Base-by-base conservation (phyloP, 2,113 vertebrate species). In the Gila orcuttii region DNA sequence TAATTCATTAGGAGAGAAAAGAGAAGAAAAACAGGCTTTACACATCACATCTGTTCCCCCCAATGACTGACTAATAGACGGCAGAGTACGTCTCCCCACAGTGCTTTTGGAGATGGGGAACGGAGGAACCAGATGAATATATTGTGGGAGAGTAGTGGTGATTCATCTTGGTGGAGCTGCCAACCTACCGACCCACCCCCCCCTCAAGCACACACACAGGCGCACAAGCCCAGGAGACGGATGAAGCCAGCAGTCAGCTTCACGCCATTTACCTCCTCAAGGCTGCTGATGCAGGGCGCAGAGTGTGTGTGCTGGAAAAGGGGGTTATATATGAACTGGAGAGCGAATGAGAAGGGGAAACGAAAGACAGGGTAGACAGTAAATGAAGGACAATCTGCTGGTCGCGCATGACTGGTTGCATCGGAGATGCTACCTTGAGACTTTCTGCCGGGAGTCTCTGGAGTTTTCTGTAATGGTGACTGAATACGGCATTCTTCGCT, bases 191-290 rank as follows among this genome's bases (percentile, higher is more conserved):
- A 83, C 28, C 52, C 84, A 66, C 73, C 81, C 77, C 47, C 28
- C 25, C 74, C 28, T 66, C 69, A 17, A 78, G 57, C 75, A 36
- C 74, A 81, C 71, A 76, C 69, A 68, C 80, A 80, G 59, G 62
- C 78, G 59, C 52, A 84, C 25, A 6, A 50, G 89, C 89, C 89
- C 90, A 89, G 88, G 91, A 93, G 93, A 93, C 90, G 92, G 93
- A 94, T 93, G 91, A 93, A 93, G 91, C 52, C 91, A 90, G 91
- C 91, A 90, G 90, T 93, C 91, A 94, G 92, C 91, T 92, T 92
- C 93, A 94, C 93, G 92, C 92, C 93, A 93, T 93, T 94, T 93
- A 95, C 91, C 91, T 93, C 91, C 88, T 92, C 91, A 93, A 93
- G 93, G 90, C 92, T 92, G 89, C 88, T 89, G 85, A 85, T 90